These are phyloP conservation scores for Drosophila putrida DNA, from an alignment of 2,888 invertebrate genomes.

Conservation along the genomic window DNA sequence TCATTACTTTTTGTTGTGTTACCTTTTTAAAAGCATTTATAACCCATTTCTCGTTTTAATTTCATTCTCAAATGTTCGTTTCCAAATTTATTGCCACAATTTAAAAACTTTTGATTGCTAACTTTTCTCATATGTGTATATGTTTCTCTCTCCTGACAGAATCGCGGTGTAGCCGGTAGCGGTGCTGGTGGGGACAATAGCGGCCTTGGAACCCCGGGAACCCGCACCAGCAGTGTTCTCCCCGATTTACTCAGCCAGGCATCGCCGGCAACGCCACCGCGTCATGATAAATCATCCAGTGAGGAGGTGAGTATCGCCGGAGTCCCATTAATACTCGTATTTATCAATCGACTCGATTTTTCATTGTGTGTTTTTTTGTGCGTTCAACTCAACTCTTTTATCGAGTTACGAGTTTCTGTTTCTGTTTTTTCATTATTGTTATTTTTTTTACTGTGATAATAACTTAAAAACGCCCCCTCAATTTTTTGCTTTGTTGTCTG, in stretches of 20 bases:
- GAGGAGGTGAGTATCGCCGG: slow-evolving; percentile 92
- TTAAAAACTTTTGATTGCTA: slow-evolving; percentile 39
- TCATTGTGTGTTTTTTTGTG: slow-evolving; percentile 69
- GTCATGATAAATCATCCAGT: slow-evolving; percentile 96
- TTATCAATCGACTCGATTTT: slow-evolving; percentile 53
- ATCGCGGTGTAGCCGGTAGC: slow-evolving; percentile 54
- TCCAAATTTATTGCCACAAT: slow-evolving; percentile 45
- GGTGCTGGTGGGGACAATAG: slow-evolving; percentile 79
- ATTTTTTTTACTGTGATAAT: slow-evolving; percentile 50
- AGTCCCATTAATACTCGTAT: slow-evolving; percentile 26
- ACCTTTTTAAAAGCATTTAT: slow-evolving; percentile 54
- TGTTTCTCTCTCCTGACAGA: slow-evolving; percentile 42
- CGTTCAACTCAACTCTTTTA: slow-evolving; percentile 45
- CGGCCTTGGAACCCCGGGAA: slow-evolving; percentile 88
- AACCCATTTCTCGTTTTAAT: slow-evolving; percentile 60
- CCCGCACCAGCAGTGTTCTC: slow-evolving; percentile 96
- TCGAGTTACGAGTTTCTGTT: slow-evolving; percentile 47
- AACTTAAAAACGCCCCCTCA: slow-evolving; percentile 31
- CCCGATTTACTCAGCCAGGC: slow-evolving; percentile 98
- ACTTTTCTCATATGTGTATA: slow-evolving; percentile 24
- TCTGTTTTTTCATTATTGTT: slow-evolving; percentile 28
- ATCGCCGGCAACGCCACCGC: slow-evolving; percentile 93
- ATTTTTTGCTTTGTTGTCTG: slow-evolving; percentile 40
- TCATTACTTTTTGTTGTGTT: slow-evolving; percentile 59
- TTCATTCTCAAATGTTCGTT: slow-evolving; percentile 49